A percentile compares a stretch with the other conserved stretches of the same genome.
Conservation (phyloP, 2,113 vertebrate genomes). For the Antennarius striatus region DNA sequence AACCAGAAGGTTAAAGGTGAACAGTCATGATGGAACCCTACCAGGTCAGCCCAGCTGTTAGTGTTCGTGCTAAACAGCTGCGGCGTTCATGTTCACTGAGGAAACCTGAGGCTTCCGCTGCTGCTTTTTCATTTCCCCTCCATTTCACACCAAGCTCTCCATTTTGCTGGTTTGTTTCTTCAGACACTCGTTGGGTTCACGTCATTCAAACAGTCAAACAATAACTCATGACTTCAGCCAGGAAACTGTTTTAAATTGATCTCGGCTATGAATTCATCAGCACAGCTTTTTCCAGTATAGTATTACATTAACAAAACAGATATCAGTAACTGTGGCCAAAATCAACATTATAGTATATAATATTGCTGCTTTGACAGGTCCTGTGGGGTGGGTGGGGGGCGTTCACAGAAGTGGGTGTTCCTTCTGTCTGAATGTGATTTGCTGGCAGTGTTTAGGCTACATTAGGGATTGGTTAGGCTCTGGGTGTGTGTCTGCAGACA, state of each 20-base stretch:
- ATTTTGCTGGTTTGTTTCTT: not conserved
- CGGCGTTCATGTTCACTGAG: not conserved
- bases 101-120: not conserved
- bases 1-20: not conserved
- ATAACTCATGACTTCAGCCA: too few species aligned
- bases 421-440: constrained; percentile 23
- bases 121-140: not conserved
- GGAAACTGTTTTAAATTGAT: too few species aligned
- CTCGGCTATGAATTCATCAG: too few species aligned
- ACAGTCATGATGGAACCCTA: not conserved
- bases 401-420: constrained; percentile 10
- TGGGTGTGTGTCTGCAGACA: constrained; percentile 52
- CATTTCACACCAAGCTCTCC: not conserved
- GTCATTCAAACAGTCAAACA: too few species aligned
- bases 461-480: constrained; percentile 34
- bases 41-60: not conserved
- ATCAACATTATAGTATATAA: not conserved
- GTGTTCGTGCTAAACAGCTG: not conserved
- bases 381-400: not conserved
- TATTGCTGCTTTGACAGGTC: too few species aligned
- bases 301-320: not conserved
- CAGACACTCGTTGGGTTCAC: too few species aligned
- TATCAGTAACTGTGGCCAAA: constrained; percentile 1
- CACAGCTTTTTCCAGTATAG: too few species aligned
- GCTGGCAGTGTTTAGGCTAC: constrained; percentile 11